Base-by-base conservation (phyloP, 2,888 invertebrate genomes). In the Cheilosia pagana region DNA sequence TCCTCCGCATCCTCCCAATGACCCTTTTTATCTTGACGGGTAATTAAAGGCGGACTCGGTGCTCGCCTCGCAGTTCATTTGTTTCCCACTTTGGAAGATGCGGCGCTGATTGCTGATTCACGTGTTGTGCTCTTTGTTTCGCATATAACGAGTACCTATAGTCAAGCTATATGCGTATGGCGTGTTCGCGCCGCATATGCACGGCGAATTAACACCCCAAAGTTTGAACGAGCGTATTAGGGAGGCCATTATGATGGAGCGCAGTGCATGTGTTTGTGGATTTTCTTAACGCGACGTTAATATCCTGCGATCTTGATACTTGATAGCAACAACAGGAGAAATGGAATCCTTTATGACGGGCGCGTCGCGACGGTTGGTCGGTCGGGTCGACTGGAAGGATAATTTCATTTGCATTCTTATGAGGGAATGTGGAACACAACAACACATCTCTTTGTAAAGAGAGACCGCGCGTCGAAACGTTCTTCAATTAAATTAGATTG, bases 11-110 rank as follows among this genome's bases (percentile, higher is more conserved):
- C 28, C 12, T 45, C 62, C 57, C 52, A 65, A n/a, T 85, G 85
- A 81, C 75, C 71, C 60, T 71, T 76, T 76, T 78, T 87, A 87
- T 87, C 87, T 83, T 79, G 87, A 87, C 86, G 87, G 81, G 82
- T 86, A 88, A 88, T 88, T 88, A 87, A 88, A 87, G 88, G 87
- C 87, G 88, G 87, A 77, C 76, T 87, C 60, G 39, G 75, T 79
- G 74, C 71, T 85, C 85, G 81, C 85, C 85, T 85, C 62, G 55
- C 75, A 72, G 81, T 75, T 81, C 65, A 81, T 85, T 75, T 81
- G 71, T 62, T 76, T 71, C 81, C 59, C 50, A 75, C 81, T 81
- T 63, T 25, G 48, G 75, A 19, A 85, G 85, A 85, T 85, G 60
- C 81, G 62, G 55, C 50, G 65, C 53, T 62, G 81, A 85, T 81